Base-by-base conservation (phyloP, 2,888 invertebrate genomes). In the Agriopis aurantiaria region DNA sequence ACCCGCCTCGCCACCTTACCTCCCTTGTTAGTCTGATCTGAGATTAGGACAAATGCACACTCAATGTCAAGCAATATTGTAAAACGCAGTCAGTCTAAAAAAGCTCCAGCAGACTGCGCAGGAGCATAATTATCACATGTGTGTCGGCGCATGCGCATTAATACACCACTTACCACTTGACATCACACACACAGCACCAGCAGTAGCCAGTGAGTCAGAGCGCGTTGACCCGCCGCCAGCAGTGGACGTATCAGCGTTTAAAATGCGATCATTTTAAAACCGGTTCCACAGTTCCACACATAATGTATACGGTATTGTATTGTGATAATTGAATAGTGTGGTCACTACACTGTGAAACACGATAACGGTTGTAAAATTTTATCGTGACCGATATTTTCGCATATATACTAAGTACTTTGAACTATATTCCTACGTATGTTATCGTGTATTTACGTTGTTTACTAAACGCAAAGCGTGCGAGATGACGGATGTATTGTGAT, bases 221-320 rank as follows among this genome's bases (percentile, higher is more conserved):
- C 91, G 81, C 92, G 88, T 88, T 91, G 92, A 92, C 91, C 91
- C 83, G 83, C 78, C 77, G 76, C 78, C 73, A 75, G 73, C 65
- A 77, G 78, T 84, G 87, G 86, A 87, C 89, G 86, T 75, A 67
- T 79, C 78, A 71, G 73, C 66, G 11, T 51, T 41, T 72, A 58
- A 23, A 23, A 69, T 56, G 65, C 72, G 78, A 84, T 82, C 78
- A 79, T 79, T 81, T 82, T 80, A 83, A 83, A 87, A 90, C 87
- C 82, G 85, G 86, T 85, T 85, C 75, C 76, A 80, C 5, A 33
- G 86, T 85, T 85, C 75, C 76, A 80, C 5, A 33, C 33, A 4
- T 3, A 33, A 33, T 80, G 77, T 81, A 83, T 75, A 78, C 77
- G 78, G 78, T 75, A 79, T 81, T 82, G 79, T 82, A 82, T 82